Evolutionary conservation across 2,113 vertebrate species (phyloP), one percentile per base, ranked within the genome.

Genomic region (Struthidea cinerea): DNA sequence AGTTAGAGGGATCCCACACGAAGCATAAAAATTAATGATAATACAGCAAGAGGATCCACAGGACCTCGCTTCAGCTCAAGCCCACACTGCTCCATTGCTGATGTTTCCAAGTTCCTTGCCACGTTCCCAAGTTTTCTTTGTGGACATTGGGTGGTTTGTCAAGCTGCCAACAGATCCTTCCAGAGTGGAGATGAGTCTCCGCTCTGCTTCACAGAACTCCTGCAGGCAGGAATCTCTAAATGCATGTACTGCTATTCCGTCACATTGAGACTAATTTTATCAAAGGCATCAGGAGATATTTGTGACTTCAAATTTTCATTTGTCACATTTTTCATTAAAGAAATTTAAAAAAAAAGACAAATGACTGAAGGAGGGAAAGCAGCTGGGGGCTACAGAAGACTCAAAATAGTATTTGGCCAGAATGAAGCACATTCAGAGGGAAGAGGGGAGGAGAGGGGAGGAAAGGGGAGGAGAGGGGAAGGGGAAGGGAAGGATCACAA

Each of bases 301-400:
- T 77, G 41, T 24, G 18, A 84, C 35, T 91, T 84, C 59, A 17
- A 24, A 63, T 77, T 84, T 27, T 53, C 23, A 46, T 70, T 89
- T 0, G 0, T 77, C 18, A 63, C 33, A 11, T 35, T n/a, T 8
- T n/a, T 61, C 37, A 74, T 33, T 7, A 49, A 67, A 15, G 28
- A 92, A 77, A 26, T 7, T 16, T 5, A 7, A 16, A 56, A 65
- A 69, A 22, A 52, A 41, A 85, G 13, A 49, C 32, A 80, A 83
- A 57, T 28, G 1, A 49, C 23, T 13, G 8, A 69, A 76, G 6
- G 22, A 79, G 2, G 3, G 73, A 52, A 28, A 65, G 6, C 16
- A 80, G 5, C 24, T 32, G 17, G 11, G 7, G 6, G 0, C 2
- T 39, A 23, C 3, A 2, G 11, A 88, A 39, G 24, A 49, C 5